A percentile compares a stretch with the other conserved stretches of the same genome.
These are phyloP conservation scores for Himalopsyche kuldschensis DNA, from an alignment of 2,888 invertebrate species.

Conservation along the genomic window DNA sequence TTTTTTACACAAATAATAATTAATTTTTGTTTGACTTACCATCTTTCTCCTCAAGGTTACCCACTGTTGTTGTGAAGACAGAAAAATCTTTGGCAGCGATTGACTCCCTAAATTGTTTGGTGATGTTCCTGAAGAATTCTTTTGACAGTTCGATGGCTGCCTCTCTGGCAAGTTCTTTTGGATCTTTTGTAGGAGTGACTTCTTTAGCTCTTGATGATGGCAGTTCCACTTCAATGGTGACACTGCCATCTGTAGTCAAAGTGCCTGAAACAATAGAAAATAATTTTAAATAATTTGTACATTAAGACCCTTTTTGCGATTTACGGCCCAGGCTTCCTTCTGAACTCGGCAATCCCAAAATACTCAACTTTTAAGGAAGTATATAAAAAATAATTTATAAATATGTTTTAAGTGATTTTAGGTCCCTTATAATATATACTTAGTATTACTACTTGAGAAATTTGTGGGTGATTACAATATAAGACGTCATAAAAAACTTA, in stretches of 20 bases:
- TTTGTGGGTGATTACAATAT: no score
- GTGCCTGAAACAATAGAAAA: slow-evolving; percentile 10
- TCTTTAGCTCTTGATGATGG: neutral
- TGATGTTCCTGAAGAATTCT: slow-evolving; percentile 60
- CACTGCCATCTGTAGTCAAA: slow-evolving; percentile 17
- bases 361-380: no score
- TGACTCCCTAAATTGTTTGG: slow-evolving; percentile 57
- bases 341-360: no score
- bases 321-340: no score
- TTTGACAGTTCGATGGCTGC: slow-evolving; percentile 54
- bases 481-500: no score
- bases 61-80: slow-evolving; percentile 31
- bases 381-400: no score
- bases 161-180: slow-evolving; percentile 34
- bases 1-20: no score
- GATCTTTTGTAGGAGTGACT: slow-evolving; percentile 45
- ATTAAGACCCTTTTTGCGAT: no score
- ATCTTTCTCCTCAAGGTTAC: slow-evolving; percentile 40
- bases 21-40: slow-evolving; percentile 45
- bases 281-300: no score
- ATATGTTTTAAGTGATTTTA: no score
- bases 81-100: slow-evolving; percentile 55
- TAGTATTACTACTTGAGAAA: no score
- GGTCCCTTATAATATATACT: no score
- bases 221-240: neutral